These are phyloP conservation scores for Portevinia maculata DNA, from an alignment of 2,888 invertebrate genomes.

Conservation along the genomic window DNA sequence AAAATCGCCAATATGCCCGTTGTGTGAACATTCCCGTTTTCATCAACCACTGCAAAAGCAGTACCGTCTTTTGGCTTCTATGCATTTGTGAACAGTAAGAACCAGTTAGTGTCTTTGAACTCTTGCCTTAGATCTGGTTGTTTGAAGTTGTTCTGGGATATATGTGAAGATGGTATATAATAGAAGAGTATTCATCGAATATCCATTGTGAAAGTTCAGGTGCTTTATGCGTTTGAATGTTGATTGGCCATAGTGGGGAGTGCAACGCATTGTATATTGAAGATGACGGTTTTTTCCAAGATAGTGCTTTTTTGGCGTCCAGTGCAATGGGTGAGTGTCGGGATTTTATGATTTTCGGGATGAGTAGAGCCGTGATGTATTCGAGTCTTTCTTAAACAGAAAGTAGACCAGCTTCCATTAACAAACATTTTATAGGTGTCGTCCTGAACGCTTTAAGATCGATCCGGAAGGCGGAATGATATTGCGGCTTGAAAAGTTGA, in stretches of 20 bases:
- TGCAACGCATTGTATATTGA: slow-evolving; percentile 12
- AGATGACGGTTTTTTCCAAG: not conserved
- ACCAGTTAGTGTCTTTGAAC: not conserved
- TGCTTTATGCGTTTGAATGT: not conserved
- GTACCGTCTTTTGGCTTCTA: not conserved
- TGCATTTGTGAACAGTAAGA: not conserved
- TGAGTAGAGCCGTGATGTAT: not conserved
- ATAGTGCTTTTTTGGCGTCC: not conserved
- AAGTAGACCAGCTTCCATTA: not conserved
- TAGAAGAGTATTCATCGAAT: not conserved
- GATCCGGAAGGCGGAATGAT: not conserved
- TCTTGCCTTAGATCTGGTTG: not conserved
- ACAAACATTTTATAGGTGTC: not conserved
- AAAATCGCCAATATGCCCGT: not conserved
- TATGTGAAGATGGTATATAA: not conserved
- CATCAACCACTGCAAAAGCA: not conserved
- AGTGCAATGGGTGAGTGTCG: not conserved
- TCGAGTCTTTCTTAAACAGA: not conserved
- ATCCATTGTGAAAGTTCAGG: not conserved
- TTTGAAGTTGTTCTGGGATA: not conserved
- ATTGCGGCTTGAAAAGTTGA: slow-evolving; percentile 1
- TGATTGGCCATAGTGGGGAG: not conserved
- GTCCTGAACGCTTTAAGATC: slow-evolving; percentile 1
- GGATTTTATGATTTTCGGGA: not conserved
- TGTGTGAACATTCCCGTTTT: not conserved